Percentiles rank a stretch among this genome's conserved stretches.
Evolutionary conservation across 2,113 vertebrate genomes (phyloP).

Genomic region (Lepus timidus): DNA sequence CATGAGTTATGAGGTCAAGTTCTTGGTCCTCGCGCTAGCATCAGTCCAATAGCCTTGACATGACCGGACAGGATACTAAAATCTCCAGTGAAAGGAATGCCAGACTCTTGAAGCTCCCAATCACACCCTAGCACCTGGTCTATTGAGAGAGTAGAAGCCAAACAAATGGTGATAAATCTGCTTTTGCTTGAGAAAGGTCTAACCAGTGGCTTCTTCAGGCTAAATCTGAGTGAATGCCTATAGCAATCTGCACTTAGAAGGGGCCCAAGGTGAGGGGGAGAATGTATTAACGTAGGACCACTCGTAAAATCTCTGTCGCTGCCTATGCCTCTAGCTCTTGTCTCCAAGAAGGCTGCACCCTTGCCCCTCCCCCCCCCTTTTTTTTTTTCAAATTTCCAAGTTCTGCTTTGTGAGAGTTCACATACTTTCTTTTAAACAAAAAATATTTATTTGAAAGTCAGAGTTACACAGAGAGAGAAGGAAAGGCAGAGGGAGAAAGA

Average conservation of each 20-base stretch:
- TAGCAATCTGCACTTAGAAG: background rate
- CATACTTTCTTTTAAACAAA: too few relatives aligned
- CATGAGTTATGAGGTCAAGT: background rate
- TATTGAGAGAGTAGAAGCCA: background rate
- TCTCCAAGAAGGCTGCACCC: background rate
- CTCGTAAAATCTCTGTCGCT: background rate
- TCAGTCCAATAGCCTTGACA: background rate
- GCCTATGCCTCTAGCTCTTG: background rate
- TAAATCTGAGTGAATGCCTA: background rate
- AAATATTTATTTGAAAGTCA: too few relatives aligned
- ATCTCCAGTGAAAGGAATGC: background rate
- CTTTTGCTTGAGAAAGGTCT: background rate
- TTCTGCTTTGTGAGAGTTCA: too few relatives aligned
- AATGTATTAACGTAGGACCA: background rate
- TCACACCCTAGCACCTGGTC: background rate
- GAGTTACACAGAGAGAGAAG: too few relatives aligned
- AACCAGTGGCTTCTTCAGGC: background rate
- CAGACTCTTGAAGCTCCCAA: background rate
- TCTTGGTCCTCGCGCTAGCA: background rate
- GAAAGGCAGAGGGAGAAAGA: too few relatives aligned
- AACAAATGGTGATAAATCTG: background rate
- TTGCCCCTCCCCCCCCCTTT: too few relatives aligned
- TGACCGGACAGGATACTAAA: rapidly evolving
- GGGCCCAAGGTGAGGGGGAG: background rate
- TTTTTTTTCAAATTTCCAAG: too few relatives aligned